Base-by-base conservation (phyloP, 2,888 invertebrate genomes). In the Amblyteles armatorius region DNA sequence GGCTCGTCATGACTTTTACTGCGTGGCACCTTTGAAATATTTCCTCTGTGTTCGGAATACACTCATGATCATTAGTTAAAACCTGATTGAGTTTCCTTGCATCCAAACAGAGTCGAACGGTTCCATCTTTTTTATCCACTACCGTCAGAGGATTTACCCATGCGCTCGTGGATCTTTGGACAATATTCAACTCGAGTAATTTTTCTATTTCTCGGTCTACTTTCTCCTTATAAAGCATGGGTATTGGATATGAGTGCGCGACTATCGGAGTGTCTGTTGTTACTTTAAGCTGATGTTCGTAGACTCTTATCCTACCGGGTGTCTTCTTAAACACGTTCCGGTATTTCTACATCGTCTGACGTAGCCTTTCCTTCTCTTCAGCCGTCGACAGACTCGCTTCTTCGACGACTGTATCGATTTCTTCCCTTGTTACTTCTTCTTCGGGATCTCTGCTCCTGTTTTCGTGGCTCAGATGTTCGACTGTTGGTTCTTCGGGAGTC, bases 41-140 rank as follows among this genome's bases (percentile, higher is more conserved):
- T 1, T 71, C 65, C n/a, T 87, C 79, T 33, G 73, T 82, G 0
- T 57, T 73, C 13, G 77, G 69, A 7, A 55, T 68, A 7, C 48
- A 79, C 16, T 84, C 81, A 2, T 63, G 13, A 19, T 86, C 86
- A 2, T 73, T 73, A 7, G 52, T 50, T 0, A 86, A 55, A 4
- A 80, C 40, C 36, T 82, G 57, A 26, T 80, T 85, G 0, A 83
- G 74, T 9, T 48, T 19, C 0, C 83, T 22, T 0, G 81, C 83
- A 48, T 81, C 79, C 86, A n/a, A n/a, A n/a, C n/a, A 65, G 29
- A 65, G n/a, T 33, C 65, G 11, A 11, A 65, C 4, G 16, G 16
- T 29, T 16, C 65, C 65, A 33, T 65, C 29, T 16, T 33, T 33
- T 87, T 91, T 88, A 1, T 87, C 36, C 0, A 93, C 22, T 0